Percentiles rank a stretch among this genome's conserved stretches.
phyloP scores from a whole-genome alignment of 2,888 invertebrate genomes.

The Caenorhabditis uteleia region DNA sequence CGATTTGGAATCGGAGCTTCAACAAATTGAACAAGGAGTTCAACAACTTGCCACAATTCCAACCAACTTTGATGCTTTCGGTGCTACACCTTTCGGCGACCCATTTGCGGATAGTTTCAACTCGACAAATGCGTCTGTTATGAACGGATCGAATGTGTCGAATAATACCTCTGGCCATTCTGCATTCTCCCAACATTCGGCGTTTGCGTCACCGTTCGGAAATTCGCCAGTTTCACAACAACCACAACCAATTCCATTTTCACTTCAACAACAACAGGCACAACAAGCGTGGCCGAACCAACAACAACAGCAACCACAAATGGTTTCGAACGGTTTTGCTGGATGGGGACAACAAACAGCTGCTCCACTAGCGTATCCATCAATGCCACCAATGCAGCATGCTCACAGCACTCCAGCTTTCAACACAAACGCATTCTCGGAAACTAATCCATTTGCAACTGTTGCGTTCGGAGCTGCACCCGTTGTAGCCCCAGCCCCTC shows the following conservation, averaged over 20 bases:
- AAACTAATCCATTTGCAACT: slow-evolving; percentile 59
- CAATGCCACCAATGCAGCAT: slow-evolving; percentile 21
- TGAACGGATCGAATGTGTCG: not conserved
- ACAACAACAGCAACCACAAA: not conserved
- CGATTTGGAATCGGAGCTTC: slow-evolving; percentile 67
- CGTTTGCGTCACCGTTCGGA: slow-evolving; percentile 13
- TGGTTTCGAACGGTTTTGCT: not conserved
- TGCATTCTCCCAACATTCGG: slow-evolving; percentile 7
- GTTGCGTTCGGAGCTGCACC: slow-evolving; percentile 14
- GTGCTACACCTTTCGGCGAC: slow-evolving; percentile 48
- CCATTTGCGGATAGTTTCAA: slow-evolving; percentile 51
- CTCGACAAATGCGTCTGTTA: slow-evolving; percentile 15
- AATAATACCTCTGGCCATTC: not conserved
- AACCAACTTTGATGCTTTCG: slow-evolving; percentile 44
- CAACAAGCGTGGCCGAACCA: slow-evolving; percentile 7
- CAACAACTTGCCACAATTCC: slow-evolving; percentile 63
- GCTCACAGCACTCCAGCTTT: slow-evolving; percentile 39
- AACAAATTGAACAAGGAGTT: slow-evolving; percentile 64
- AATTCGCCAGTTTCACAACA: too few species aligned
- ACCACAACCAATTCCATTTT: slow-evolving; percentile 1
- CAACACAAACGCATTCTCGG: slow-evolving; percentile 30
- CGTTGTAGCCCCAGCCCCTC: not conserved
- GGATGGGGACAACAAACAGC: not conserved
- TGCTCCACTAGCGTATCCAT: not conserved
- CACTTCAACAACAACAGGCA: not conserved